Evolutionary conservation across 2,888 invertebrate species (phyloP), one percentile per base, ranked within the genome.

Genomic region (Leucania comma): DNA sequence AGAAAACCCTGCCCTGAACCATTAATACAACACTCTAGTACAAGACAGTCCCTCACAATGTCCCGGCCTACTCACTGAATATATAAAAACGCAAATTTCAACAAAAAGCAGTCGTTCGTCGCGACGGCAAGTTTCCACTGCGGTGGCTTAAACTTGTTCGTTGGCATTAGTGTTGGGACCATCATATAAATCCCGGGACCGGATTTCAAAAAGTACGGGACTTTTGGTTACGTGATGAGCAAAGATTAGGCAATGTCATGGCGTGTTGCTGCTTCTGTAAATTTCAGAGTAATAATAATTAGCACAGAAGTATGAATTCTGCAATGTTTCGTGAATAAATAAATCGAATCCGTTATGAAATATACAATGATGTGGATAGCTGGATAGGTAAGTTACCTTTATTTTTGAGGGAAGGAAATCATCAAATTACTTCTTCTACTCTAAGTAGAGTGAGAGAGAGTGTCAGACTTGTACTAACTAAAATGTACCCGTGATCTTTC

Each of bases 61-160:
- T 61, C 59, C 38, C 63, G 48, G 69, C 78, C 68, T 69, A 74
- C 73, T 61, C 68, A 42, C 65, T 53, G 68, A 77, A 74, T 77
- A 80, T 76, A 84, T 78, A 86, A 88, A 88, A 87, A 87, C 82
- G 82, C 75, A 86, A 86, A 82, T 83, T 80, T 80, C 60, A 82
- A 88, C 87, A 88, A 88, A 87, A 87, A 86, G 72, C 80, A 72
- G 80, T 75, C 71, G 77, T 75, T 75, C 78, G 63, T 70, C 78
- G 77, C 72, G 75, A 82, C 80, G 59, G 72, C 73, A 84, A 88
- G 83, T 88, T 88, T 88, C 81, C 83, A 78, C 78, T 66, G 82
- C 82, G 80, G 85, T 82, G 81, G 88, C 87, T 88, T 84, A 84
- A 88, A 88, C 82, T 88, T 88, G 83, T 83, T 86, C 85, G 80